phyloP scores from a whole-genome alignment of 2,113 vertebrate genomes.

The Piprites chloris region DNA sequence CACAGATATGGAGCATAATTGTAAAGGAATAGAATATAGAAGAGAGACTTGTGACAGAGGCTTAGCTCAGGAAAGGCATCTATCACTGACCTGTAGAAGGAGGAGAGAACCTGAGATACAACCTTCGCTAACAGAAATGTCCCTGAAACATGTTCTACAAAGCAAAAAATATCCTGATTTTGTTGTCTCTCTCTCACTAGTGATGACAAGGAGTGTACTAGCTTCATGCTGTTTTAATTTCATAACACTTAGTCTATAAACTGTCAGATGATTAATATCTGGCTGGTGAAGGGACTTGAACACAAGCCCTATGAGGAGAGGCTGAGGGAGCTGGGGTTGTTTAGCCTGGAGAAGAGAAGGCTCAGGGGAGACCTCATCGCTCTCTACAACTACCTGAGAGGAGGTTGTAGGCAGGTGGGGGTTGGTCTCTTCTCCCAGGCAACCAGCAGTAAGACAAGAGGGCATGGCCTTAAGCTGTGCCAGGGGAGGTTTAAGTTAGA shows the following conservation, averaged over 20 bases:
- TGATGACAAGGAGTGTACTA: neutral
- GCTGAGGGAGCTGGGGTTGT: too few relatives aligned
- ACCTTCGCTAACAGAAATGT: neutral
- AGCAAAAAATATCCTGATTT: neutral
- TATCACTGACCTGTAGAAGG: neutral
- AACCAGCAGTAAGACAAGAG: too few relatives aligned
- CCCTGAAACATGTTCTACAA: neutral
- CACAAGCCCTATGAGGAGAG: too few relatives aligned
- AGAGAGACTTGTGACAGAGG: neutral
- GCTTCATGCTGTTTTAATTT: neutral
- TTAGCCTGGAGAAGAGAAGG: too few relatives aligned
- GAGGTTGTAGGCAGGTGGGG: too few relatives aligned
- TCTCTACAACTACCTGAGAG: too few relatives aligned
- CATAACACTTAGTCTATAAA: neutral
- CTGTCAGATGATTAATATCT: neutral
- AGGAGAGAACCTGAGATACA: neutral
- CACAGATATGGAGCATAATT: neutral
- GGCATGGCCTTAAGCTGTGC: too few relatives aligned
- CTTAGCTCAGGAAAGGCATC: neutral
- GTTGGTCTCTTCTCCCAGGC: too few relatives aligned
- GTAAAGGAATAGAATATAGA: neutral
- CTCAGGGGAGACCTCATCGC: too few relatives aligned
- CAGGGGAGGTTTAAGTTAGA: too few relatives aligned
- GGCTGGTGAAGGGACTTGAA: too few relatives aligned
- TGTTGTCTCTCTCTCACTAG: neutral